Evolutionary conservation across 2,113 vertebrate genomes (phyloP).

Genomic region (Callopanchax toddi): DNA sequence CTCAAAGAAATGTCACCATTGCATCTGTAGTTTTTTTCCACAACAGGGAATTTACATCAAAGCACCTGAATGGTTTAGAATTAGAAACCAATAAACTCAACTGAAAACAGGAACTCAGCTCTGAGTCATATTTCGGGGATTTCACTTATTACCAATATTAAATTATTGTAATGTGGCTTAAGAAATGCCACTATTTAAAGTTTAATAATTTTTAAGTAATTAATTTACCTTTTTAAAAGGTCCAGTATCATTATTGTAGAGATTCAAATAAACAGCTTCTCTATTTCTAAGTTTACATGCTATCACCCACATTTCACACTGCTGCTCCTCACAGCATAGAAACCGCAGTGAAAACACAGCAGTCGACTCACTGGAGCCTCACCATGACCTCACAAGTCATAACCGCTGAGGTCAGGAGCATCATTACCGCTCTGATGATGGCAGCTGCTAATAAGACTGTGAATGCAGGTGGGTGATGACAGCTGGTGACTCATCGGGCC

Average conservation of each 20-base stretch:
- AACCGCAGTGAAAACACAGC: slow-evolving; percentile 30
- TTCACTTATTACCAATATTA: too few relatives aligned
- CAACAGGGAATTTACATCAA: too few relatives aligned
- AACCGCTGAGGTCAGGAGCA: slow-evolving; percentile 51
- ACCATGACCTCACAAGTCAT: slow-evolving; percentile 43
- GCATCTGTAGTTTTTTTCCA: too few relatives aligned
- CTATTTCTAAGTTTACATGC: not conserved
- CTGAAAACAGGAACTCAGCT: too few relatives aligned
- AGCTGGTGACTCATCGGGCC: slow-evolving; percentile 52
- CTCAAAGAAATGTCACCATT: too few relatives aligned
- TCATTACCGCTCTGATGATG: slow-evolving; percentile 37
- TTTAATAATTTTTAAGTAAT: too few relatives aligned
- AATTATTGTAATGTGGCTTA: too few relatives aligned
- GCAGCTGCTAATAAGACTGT: slow-evolving; percentile 64
- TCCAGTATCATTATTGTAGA: not conserved
- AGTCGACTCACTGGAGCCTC: slow-evolving; percentile 21
- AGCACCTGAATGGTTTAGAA: too few relatives aligned
- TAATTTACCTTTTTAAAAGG: too few relatives aligned
- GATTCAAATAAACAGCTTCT: not conserved
- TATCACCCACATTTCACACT: slow-evolving; percentile 7
- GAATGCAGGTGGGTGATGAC: slow-evolving; percentile 32
- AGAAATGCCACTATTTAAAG: too few relatives aligned
- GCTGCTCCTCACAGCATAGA: not conserved
- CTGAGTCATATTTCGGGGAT: too few relatives aligned
- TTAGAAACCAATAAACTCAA: too few relatives aligned